These are phyloP conservation scores for Microcebus murinus DNA, from an alignment of 2,113 vertebrate genomes.

Conservation along the genomic window DNA sequence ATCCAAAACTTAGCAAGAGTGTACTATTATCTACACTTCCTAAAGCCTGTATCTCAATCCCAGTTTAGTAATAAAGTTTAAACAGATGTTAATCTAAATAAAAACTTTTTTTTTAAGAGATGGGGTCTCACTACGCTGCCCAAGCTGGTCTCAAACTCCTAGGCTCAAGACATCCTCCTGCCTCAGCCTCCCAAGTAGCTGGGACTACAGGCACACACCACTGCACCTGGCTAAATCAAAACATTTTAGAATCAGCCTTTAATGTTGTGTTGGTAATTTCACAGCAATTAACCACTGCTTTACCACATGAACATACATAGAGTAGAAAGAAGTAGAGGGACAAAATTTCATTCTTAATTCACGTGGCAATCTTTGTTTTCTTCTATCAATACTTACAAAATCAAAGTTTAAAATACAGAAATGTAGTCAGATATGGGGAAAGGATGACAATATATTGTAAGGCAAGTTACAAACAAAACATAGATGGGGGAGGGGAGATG, in stretches of 20 bases:
- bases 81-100: background rate
- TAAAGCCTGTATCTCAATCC: background rate
- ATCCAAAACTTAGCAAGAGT: background rate
- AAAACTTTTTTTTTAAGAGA: too few relatives aligned
- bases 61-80: background rate
- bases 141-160: too few relatives aligned
- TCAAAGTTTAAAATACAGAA: background rate
- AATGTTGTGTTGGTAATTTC: background rate
- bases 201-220: too few relatives aligned
- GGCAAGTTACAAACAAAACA: background rate
- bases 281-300: background rate
- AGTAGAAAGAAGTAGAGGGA: background rate
- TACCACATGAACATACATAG: background rate
- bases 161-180: too few relatives aligned
- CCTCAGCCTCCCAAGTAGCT: too few relatives aligned
- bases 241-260: background rate
- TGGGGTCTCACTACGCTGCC: too few relatives aligned
- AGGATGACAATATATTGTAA: background rate
- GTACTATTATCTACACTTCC: background rate
- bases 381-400: background rate
- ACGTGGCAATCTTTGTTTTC: background rate
- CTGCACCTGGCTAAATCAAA: background rate
- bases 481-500: accelerated
- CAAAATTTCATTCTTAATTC: background rate
- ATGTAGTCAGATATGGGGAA: background rate